Percentiles rank a stretch among this genome's conserved stretches.
Evolutionary conservation across 2,797 vertebrate genomes (phyloP).

Genomic region (Champsocephalus gunnari): DNA sequence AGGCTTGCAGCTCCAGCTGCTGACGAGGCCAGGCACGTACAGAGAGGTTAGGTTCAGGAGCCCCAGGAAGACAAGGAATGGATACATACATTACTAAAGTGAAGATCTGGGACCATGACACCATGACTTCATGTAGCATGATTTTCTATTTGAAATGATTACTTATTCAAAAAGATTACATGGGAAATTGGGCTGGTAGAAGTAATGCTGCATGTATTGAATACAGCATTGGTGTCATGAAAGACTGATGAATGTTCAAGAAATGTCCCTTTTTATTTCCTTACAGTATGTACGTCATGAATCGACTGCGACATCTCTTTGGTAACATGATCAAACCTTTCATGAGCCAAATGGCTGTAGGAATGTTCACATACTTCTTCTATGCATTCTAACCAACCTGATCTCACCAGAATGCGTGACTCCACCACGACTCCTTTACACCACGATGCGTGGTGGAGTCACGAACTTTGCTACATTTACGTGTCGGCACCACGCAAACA

Average conservation of each 20-base stretch:
- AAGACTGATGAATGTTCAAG: background rate
- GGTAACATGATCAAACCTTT: slow-evolving; percentile 6
- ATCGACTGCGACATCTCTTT: slow-evolving; percentile 15
- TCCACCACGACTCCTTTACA: no score
- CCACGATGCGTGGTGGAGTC: no score
- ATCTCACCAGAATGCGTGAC: no score
- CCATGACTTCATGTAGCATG: background rate
- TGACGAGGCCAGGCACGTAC: slow-evolving; percentile 67
- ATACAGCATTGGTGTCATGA: slow-evolving; percentile 9
- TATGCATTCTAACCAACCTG: slow-evolving; percentile 1
- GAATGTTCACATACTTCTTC: slow-evolving; percentile 4
- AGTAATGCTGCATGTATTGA: background rate
- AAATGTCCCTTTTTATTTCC: background rate
- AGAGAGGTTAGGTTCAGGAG: slow-evolving; percentile 46
- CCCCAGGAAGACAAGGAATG: slow-evolving; percentile 40
- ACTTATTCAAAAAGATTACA: slow-evolving; percentile 19
- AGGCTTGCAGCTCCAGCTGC: slow-evolving; percentile 79
- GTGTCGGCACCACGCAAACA: no score
- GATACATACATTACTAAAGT: slow-evolving; percentile 44
- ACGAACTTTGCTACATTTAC: no score
- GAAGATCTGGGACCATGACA: slow-evolving; percentile 19
- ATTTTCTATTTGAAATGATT: slow-evolving; percentile 18
- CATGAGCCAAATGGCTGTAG: slow-evolving; percentile 11
- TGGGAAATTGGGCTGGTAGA: background rate
- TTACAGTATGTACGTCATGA: slow-evolving; percentile 7